phyloP scores from a whole-genome alignment of 2,888 invertebrate genomes.

The Lathronympha strigana region DNA sequence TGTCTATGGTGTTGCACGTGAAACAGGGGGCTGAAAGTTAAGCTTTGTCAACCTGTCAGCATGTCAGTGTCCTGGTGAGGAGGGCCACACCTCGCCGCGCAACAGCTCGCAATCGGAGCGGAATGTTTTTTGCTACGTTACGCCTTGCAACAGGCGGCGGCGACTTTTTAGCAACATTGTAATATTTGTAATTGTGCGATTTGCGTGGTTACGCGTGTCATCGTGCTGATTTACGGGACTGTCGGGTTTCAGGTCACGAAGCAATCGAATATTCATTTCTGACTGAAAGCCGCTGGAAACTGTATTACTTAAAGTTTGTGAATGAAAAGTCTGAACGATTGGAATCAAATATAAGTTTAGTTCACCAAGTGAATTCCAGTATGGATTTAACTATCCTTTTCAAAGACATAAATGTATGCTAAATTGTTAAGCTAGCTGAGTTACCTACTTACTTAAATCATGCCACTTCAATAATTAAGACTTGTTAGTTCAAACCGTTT shows the following conservation, averaged over 20 bases:
- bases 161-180: neutral
- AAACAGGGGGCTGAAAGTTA: no score
- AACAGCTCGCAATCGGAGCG: neutral
- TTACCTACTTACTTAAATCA: no score
- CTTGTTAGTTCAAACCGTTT: no score
- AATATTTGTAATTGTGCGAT: neutral
- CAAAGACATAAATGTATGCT: no score
- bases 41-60: neutral
- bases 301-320: neutral
- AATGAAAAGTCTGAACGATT: neutral
- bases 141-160: neutral
- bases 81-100: neutral
- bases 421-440: no score
- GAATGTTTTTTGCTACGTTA: neutral
- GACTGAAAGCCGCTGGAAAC: neutral
- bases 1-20: no score
- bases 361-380: no score
- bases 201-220: slow-evolving; percentile 4
- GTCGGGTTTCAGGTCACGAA: neutral
- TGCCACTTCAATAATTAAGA: no score
- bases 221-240: neutral
- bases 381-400: no score
- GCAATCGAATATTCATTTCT: neutral
- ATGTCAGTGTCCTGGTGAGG: neutral
- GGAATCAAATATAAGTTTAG: neutral